These are phyloP conservation scores for Euphonia xanthogaster DNA, from an alignment of 2,797 vertebrate species.

Conservation along the genomic window DNA sequence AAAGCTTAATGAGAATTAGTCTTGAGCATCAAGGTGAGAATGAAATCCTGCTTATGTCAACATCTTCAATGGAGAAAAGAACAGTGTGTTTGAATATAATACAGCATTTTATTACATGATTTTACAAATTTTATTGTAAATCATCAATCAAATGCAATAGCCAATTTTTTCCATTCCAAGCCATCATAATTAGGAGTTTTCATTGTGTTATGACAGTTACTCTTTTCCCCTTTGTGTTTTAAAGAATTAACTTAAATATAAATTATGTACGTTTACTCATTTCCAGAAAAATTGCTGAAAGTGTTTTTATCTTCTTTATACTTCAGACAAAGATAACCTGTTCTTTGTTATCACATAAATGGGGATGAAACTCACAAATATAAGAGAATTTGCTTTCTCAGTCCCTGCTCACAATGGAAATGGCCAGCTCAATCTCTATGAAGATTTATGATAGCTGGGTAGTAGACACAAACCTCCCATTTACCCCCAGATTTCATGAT, in stretches of 20 bases:
- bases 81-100: constrained; percentile 28
- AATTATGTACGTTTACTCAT: background rate
- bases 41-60: background rate
- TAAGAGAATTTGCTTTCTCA: constrained; percentile 38
- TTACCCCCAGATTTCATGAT: background rate
- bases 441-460: constrained; percentile 23
- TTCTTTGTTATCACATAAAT: constrained; percentile 11
- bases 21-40: background rate
- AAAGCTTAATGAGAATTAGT: background rate
- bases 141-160: constrained; percentile 47
- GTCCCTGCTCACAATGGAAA: constrained; percentile 40
- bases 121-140: constrained; percentile 64
- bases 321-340: background rate
- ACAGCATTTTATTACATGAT: constrained; percentile 52
- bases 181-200: constrained; percentile 1
- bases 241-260: constrained; percentile 28
- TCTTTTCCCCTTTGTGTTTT: background rate
- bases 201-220: constrained; percentile 7
- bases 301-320: background rate
- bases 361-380: constrained; percentile 26
- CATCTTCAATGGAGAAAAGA: constrained; percentile 11
- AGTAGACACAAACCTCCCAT: constrained; percentile 56
- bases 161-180: constrained; percentile 37
- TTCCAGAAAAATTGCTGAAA: constrained; percentile 20
- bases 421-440: constrained; percentile 53